Conservation (phyloP, 2,113 vertebrate species). For the Camelus dromedarius region DNA sequence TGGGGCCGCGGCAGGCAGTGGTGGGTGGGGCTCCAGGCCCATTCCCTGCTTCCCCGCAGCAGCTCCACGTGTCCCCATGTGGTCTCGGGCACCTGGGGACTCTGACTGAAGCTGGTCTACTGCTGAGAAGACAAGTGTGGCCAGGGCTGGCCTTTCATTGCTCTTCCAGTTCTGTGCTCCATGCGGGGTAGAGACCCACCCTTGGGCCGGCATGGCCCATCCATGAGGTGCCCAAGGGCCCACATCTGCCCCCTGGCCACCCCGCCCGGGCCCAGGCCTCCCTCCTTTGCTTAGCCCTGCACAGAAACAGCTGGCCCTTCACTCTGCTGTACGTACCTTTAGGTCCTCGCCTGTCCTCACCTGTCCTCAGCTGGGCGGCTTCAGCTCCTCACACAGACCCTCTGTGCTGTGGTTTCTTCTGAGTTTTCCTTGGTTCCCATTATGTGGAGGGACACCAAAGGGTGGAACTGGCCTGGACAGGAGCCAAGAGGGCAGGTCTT, state of each 20-base stretch:
- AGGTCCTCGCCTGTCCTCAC: neutral
- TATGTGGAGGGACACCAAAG: neutral
- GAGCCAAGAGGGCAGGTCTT: neutral
- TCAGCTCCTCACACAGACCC: neutral
- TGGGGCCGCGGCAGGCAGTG: neutral
- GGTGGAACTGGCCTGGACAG: neutral
- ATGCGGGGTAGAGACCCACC: accelerated
- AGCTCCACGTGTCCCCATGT: accelerated
- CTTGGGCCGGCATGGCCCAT: neutral
- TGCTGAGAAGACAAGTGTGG: neutral
- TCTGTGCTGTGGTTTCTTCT: neutral
- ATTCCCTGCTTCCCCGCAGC: neutral
- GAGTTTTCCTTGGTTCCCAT: neutral
- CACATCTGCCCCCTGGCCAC: neutral
- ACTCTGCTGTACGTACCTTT: neutral
- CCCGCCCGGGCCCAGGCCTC: neutral
- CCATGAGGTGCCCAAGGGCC: neutral
- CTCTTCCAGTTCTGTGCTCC: neutral
- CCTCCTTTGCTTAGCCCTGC: neutral
- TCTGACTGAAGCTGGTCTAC: neutral
- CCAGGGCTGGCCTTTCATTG: neutral
- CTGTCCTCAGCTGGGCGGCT: neutral
- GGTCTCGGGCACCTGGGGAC: neutral
- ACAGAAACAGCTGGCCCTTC: neutral
- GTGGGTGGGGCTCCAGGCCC: neutral